phyloP scores from a whole-genome alignment of 2,888 invertebrate genomes.

The Oxycera nigricornis region DNA sequence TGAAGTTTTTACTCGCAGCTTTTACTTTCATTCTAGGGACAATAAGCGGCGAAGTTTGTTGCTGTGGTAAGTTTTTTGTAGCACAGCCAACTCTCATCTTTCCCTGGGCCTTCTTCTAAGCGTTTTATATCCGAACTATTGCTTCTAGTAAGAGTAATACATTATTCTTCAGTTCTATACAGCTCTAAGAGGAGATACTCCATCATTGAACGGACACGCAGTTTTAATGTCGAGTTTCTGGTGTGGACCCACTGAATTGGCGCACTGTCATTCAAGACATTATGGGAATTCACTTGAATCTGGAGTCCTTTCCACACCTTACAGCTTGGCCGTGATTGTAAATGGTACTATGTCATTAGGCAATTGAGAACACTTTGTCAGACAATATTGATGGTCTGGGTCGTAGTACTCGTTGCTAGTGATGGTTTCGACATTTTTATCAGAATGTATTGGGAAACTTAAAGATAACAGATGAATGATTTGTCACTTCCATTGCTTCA shows the following conservation, averaged over 20 bases:
- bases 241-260: conserved; percentile 35
- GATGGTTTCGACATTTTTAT: conserved; percentile 8
- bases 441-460: conserved; percentile 25
- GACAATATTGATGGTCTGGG: conserved; percentile 45
- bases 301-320: no score
- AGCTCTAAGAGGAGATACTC: background rate
- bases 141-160: conserved; percentile 44
- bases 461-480: conserved; percentile 44
- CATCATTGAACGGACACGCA: conserved; percentile 37
- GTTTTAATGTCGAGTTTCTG: conserved; percentile 21
- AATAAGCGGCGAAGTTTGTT: background rate
- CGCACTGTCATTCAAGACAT: conserved; percentile 17
- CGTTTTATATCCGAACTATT: conserved; percentile 39
- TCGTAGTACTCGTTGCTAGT: conserved; percentile 34
- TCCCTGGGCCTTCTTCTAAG: background rate
- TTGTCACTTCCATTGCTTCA: conserved; percentile 35
- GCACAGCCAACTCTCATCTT: background rate
- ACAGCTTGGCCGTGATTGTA: background rate
- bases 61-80: background rate
- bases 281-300: no score
- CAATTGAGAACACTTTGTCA: conserved; percentile 47
- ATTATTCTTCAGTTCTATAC: conserved; percentile 39
- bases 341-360: conserved; percentile 45
- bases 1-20: conserved; percentile 31
- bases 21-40: conserved; percentile 21